These are phyloP conservation scores for Terrapene triunguis DNA, from an alignment of 2,113 vertebrate genomes.

Conservation along the genomic window DNA sequence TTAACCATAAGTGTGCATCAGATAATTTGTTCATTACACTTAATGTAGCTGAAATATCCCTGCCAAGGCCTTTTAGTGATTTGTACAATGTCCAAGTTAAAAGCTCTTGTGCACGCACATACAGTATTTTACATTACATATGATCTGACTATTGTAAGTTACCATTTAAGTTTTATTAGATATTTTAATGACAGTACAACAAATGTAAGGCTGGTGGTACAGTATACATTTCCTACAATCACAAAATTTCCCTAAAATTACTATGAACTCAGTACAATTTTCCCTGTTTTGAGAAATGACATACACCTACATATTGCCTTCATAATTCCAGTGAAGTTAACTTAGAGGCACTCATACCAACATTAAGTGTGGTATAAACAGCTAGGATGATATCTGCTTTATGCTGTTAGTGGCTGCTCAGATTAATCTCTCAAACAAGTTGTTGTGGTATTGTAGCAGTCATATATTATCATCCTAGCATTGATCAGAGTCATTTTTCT, in stretches of 20 bases:
- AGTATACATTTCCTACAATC: conserved; percentile 31
- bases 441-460: not conserved
- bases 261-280: not conserved
- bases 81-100: not conserved
- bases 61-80: not conserved
- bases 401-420: not conserved
- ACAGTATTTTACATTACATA: not conserved
- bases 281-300: conserved; percentile 35
- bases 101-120: not conserved
- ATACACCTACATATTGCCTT: conserved; percentile 1
- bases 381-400: not conserved
- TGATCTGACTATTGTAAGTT: not conserved
- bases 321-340: not conserved
- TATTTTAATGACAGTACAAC: conserved; percentile 55
- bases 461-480: not conserved
- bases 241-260: not conserved
- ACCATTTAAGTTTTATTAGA: conserved; percentile 63
- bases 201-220: conserved; percentile 53
- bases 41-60: not conserved
- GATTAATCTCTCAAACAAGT: not conserved
- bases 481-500: conserved; percentile 29
- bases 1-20: not conserved
- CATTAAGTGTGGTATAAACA: accelerated
- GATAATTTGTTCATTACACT: not conserved
- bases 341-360: not conserved